Evolutionary conservation across 2,888 invertebrate species (phyloP).

Genomic region (Kryphioiulus occultus): DNA sequence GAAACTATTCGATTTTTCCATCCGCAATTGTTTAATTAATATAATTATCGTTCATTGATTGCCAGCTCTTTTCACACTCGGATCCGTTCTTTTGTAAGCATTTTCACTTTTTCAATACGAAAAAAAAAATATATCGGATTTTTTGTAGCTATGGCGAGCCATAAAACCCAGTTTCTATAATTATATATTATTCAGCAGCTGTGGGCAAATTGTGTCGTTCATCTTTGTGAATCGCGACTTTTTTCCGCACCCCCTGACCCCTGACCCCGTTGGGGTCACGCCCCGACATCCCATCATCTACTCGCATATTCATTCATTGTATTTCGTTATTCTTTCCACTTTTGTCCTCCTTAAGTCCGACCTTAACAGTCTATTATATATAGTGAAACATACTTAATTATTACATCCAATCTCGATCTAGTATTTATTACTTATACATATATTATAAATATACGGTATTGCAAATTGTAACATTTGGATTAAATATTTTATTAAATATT

Average conservation of each 20-base stretch:
- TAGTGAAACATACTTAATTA: slow-evolving; percentile 41
- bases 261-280: not conserved
- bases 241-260: not conserved
- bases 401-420: slow-evolving; percentile 43
- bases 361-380: slow-evolving; percentile 37
- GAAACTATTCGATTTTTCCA: not conserved
- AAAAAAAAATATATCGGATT: slow-evolving; percentile 33
- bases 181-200: slow-evolving; percentile 1
- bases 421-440: slow-evolving; percentile 50
- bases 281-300: not conserved
- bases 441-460: slow-evolving; percentile 48
- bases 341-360: not conserved
- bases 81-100: slow-evolving; percentile 20
- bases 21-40: slow-evolving; percentile 27
- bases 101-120: slow-evolving; percentile 22
- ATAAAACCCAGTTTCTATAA: slow-evolving; percentile 1
- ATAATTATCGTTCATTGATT: slow-evolving; percentile 3
- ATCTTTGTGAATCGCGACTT: slow-evolving; percentile 19
- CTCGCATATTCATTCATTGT: slow-evolving; percentile 29
- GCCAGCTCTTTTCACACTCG: slow-evolving; percentile 12
- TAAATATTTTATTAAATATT: slow-evolving; percentile 51
- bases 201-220: slow-evolving; percentile 25
- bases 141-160: slow-evolving; percentile 4
- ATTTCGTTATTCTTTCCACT: not conserved
- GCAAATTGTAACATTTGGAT: slow-evolving; percentile 51